Evolutionary conservation across 2,797 vertebrate genomes (phyloP), one percentile per base, ranked within the genome.

Genomic region (Onychomys torridus): DNA sequence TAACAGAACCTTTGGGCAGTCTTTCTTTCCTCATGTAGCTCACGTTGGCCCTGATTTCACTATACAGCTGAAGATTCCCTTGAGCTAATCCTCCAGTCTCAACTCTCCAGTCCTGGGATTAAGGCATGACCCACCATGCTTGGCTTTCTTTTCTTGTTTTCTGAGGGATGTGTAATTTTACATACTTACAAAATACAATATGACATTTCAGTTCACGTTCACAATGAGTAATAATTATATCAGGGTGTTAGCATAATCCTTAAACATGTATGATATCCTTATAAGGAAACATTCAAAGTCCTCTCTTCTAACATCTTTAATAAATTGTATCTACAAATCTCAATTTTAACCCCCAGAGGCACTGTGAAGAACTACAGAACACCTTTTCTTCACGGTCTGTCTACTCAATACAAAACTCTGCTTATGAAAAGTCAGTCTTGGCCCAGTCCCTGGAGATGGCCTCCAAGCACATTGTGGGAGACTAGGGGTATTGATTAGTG

Each of bases 401-500:
- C 81, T 97, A 89, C 43, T 94, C 57, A 96, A 16, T 63, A 92
- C 92, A 96, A 83, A 90, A 7, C 67, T 0, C 11, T 63, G 16
- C 89, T 94, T 92, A 93, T 57, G 90, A 89, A 94, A 96, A 96
- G 82, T 65, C 2, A 4, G 92, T 49, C 59, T 95, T 77, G 94
- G 12, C 78, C 43, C 5, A 89, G 86, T 95, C 97, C 93, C 95
- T 5, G 1, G 96, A 97, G 97, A 97, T 63, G 49, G 61, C 88
- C 89, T 96, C 86, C 57, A 11, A 92, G 93, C 95, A 94, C 95
- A 46, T 95, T 73, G 67, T 11, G 82, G 96, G 34, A 73, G 94
- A 79, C 81, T 95, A 6, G 25, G 78, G 94, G 93, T 97, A 76
- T 92, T 96, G 96, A 96, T 94, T 97, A 96, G 92, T 63, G 57